Percentiles rank a stretch among this genome's conserved stretches.
Evolutionary conservation across 2,113 vertebrate genomes (phyloP).

Genomic region (Burhinus oedicnemus): DNA sequence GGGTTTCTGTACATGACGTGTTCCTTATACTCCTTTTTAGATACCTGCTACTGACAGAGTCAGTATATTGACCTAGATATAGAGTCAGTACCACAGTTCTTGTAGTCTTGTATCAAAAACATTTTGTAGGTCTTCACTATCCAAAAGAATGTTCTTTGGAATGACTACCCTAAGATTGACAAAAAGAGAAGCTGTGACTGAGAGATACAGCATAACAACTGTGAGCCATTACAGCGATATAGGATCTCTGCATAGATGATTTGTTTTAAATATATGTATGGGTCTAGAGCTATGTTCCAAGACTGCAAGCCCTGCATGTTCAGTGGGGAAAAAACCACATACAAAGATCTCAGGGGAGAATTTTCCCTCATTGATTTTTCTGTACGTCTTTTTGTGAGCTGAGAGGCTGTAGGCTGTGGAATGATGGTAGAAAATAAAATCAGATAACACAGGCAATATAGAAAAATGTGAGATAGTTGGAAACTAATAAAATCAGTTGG

Average conservation of each 20-base stretch:
- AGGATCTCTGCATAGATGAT: background rate
- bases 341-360: background rate
- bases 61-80: background rate
- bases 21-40: background rate
- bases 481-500: background rate
- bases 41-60: background rate
- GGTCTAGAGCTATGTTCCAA: background rate
- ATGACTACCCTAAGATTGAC: background rate
- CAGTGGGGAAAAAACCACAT: accelerated
- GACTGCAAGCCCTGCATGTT: background rate
- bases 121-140: background rate
- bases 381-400: background rate
- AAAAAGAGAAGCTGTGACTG: background rate
- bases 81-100: background rate
- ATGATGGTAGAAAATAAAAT: background rate
- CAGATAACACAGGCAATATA: background rate
- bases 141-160: background rate
- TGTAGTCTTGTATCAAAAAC: background rate
- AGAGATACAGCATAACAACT: background rate
- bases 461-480: background rate
- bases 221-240: background rate
- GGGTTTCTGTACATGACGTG: background rate
- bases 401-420: background rate
- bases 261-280: background rate
- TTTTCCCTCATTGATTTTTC: background rate